Base-by-base conservation (phyloP, 1,140 invertebrate genomes). In the Oppia nitens region DNA sequence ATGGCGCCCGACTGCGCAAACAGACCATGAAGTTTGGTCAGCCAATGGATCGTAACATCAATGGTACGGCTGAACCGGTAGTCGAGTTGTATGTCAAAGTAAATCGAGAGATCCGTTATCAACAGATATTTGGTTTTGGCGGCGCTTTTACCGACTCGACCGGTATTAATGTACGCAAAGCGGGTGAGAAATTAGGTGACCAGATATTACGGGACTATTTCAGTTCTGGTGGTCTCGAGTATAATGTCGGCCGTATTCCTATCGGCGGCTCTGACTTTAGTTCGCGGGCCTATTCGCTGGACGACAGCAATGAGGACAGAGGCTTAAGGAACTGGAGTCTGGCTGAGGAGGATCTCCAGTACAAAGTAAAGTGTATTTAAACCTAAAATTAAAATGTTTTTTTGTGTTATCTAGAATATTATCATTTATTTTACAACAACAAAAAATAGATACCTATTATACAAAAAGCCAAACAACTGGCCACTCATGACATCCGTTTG, bases 101-200 rank as follows among this genome's bases (percentile, higher is more conserved):
- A 11, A 64, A 69, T 47, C 21, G 47, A 23, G 57, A 21, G 11
- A 29, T 60, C 2, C 59, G 29, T n/a, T 65, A 64, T 57, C 73
- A 78, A 65, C 69, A 61, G 23, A 69, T 78, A n/a, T 60, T 78
- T 53, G 89, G 88, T 0, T 91, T 87, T 67, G 88, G 89, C 0
- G 87, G 84, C 21, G 83, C 87, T 1, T 85, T 90, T 60, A 92
- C 87, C 0, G 89, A 92, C 68, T 71, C 87, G 0, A 79, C 82
- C 0, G 81, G 58, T 26, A n/a, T 27, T 2, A 60, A 60, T 20
- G 57, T 60, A 21, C 28, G 14, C n/a, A 1, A 6, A 47, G 20
- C 57, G 1, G 27, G 53, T 12, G 2, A 20, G 2, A 23, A 40
- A 26, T 24, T 60, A 23, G 32, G 26, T n/a, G 20, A 9, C 1